These are phyloP conservation scores for Echinarachnius parma DNA, from an alignment of 53 echinoderm and acorn worm species.

Conservation along the genomic window DNA sequence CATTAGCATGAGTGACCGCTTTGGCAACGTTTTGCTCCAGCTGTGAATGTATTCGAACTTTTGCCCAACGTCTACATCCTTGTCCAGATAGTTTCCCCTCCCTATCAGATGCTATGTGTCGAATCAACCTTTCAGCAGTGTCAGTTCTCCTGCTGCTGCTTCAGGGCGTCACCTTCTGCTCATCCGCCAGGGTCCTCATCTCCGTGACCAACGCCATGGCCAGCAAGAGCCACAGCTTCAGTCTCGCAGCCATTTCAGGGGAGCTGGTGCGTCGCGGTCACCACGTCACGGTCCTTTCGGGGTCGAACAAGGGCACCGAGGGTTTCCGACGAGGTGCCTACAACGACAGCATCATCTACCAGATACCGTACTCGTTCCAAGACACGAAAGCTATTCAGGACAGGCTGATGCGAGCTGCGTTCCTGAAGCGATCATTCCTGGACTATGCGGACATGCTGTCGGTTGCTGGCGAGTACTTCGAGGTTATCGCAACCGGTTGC, in stretches of 20 bases:
- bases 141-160: too few relatives aligned
- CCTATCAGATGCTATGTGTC: too few relatives aligned
- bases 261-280: constrained; percentile 54
- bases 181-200: constrained; percentile 10
- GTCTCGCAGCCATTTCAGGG: constrained; percentile 42
- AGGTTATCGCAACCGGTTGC: constrained; percentile 7
- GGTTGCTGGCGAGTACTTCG: constrained; percentile 13
- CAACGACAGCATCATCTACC: constrained; percentile 31
- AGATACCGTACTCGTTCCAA: constrained; percentile 15
- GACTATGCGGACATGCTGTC: constrained; percentile 31
- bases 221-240: constrained; percentile 34
- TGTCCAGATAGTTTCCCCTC: too few relatives aligned
- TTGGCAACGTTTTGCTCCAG: too few relatives aligned
- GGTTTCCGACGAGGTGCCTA: constrained; percentile 2
- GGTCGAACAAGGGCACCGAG: constrained; percentile 22
- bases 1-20: too few relatives aligned
- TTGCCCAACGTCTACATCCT: too few relatives aligned
- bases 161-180: not conserved
- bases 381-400: constrained; percentile 18
- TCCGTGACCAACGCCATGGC: constrained; percentile 32
- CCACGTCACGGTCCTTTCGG: constrained; percentile 49
- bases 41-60: too few relatives aligned
- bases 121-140: too few relatives aligned
- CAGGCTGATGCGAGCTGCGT: constrained; percentile 14
- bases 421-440: constrained; percentile 11